Conservation (phyloP, 2,797 vertebrate genomes). For the Etheostoma nigrum region DNA sequence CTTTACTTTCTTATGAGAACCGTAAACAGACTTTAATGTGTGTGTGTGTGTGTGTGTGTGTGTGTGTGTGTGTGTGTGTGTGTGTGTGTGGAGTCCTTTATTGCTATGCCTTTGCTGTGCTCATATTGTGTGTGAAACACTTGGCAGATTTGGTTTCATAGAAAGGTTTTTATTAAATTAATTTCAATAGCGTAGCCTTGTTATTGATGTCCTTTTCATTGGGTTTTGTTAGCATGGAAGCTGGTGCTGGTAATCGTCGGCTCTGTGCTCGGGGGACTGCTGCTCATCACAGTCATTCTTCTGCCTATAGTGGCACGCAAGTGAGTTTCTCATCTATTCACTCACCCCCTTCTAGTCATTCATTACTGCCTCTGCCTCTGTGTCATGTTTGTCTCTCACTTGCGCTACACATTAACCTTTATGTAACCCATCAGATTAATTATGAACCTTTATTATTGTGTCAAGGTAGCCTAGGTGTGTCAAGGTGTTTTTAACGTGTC, state of each 20-base stretch:
- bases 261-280: constrained; percentile 61
- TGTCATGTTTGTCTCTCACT: background rate
- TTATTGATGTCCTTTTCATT: background rate
- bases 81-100: background rate
- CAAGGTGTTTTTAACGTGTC: background rate
- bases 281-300: constrained; percentile 62
- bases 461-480: background rate
- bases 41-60: too few relatives aligned
- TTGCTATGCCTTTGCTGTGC: background rate
- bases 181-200: background rate
- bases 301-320: constrained; percentile 29
- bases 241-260: constrained; percentile 60
- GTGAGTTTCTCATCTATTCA: constrained; percentile 56
- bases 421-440: background rate
- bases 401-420: background rate
- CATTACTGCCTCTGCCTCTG: background rate
- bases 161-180: background rate
- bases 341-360: background rate
- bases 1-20: background rate
- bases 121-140: background rate
- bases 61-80: too few relatives aligned
- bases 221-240: constrained; percentile 59
- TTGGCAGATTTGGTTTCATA: background rate
- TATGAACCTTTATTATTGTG: background rate
- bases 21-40: background rate